phyloP scores from a whole-genome alignment of 2,797 vertebrate genomes.

The Buphagus erythrorhynchus region DNA sequence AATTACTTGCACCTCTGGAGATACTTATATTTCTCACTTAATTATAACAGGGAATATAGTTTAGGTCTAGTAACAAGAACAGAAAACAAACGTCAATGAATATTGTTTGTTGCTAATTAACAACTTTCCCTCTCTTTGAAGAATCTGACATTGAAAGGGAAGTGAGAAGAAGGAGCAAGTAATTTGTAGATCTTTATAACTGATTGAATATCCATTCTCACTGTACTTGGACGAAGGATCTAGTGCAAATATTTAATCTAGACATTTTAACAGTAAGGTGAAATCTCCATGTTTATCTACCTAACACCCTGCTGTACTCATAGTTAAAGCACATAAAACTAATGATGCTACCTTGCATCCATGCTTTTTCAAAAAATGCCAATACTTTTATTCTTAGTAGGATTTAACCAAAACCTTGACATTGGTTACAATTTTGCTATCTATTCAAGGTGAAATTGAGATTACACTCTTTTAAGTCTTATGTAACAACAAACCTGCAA shows the following conservation, averaged over 20 bases:
- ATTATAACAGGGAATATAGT: not conserved
- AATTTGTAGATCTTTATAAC: not conserved
- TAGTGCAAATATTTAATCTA: not conserved
- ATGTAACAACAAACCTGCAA: not conserved
- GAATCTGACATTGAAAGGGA: slow-evolving; percentile 16
- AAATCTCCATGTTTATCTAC: not conserved
- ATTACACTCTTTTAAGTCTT: not conserved
- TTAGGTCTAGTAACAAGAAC: not conserved
- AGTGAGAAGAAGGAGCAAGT: slow-evolving; percentile 9
- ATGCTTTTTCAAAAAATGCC: not conserved
- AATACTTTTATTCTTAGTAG: not conserved
- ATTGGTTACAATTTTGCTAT: not conserved
- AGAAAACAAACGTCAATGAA: not conserved
- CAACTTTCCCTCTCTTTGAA: not conserved
- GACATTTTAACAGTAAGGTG: not conserved
- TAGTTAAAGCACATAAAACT: not conserved
- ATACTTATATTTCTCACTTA: not conserved
- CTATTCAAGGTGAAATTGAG: not conserved
- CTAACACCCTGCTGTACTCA: not conserved
- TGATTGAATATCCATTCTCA: not conserved
- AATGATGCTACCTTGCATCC: not conserved
- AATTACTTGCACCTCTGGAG: not conserved
- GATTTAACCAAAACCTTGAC: not conserved
- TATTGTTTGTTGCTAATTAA: not conserved
- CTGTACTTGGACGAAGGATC: not conserved